phyloP scores from a whole-genome alignment of 2,888 invertebrate genomes.

The Conus canariensis region DNA sequence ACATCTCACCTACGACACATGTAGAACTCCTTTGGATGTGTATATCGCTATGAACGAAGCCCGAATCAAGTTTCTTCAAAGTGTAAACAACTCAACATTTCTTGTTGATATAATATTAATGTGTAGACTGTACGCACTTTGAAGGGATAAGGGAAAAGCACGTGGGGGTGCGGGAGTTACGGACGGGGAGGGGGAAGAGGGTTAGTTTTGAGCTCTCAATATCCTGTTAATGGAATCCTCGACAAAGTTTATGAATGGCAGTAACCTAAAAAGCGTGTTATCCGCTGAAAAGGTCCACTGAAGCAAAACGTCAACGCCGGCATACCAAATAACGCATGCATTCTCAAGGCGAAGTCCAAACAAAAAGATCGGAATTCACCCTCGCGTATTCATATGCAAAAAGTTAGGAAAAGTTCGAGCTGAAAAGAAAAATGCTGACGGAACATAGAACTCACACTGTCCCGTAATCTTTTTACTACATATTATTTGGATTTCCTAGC shows the following conservation, averaged over 20 bases:
- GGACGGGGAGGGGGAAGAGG: no score
- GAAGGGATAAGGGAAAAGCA: no score
- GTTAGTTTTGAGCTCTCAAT: no score
- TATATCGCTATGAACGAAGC: no score
- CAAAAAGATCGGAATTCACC: neutral
- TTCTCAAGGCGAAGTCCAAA: conserved; percentile 8
- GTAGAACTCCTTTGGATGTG: no score
- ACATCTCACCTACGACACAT: no score
- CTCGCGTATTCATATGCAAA: neutral
- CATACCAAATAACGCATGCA: neutral
- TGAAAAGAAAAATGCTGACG: neutral
- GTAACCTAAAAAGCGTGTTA: neutral
- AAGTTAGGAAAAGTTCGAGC: neutral
- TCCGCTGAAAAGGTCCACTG: neutral
- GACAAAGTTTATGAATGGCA: neutral
- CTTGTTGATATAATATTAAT: no score
- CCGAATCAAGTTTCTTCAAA: no score
- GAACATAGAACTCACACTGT: neutral
- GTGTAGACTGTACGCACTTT: neutral
- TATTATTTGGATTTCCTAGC: neutral
- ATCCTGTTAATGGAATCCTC: neutral
- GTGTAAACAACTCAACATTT: no score
- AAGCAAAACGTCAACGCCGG: neutral
- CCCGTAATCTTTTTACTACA: neutral
- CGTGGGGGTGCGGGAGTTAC: no score